Percentiles rank a stretch among this genome's conserved stretches.
phyloP scores from a whole-genome alignment of 2,113 vertebrate species.

The Chaetura pelagica region DNA sequence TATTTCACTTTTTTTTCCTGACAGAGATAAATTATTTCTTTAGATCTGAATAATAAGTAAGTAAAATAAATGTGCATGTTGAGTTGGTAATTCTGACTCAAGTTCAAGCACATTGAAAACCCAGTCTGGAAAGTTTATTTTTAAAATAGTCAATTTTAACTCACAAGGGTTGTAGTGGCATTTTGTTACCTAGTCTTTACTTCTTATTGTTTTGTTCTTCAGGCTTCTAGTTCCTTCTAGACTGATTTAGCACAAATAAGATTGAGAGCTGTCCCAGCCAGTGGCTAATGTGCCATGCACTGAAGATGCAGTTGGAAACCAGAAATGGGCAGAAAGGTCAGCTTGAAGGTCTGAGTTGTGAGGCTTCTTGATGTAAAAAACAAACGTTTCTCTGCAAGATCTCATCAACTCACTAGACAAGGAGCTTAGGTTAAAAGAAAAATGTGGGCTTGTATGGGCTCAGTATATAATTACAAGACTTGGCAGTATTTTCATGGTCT shows the following conservation, averaged over 20 bases:
- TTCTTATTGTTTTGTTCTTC: background rate
- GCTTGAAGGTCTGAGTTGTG: background rate
- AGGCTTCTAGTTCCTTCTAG: background rate
- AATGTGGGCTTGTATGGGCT: background rate
- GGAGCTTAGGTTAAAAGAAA: background rate
- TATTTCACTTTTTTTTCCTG: background rate
- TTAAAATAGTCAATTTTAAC: background rate
- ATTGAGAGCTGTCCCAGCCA: background rate
- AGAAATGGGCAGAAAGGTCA: background rate
- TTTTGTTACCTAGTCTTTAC: background rate
- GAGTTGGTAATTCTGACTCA: conserved; percentile 17
- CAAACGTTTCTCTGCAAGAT: background rate
- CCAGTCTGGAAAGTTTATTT: background rate
- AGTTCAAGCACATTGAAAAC: background rate
- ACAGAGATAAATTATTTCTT: conserved; percentile 39
- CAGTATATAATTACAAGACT: background rate
- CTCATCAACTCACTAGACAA: background rate
- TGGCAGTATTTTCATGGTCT: background rate
- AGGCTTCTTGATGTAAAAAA: background rate
- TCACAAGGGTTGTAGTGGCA: background rate
- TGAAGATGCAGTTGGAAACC: background rate
- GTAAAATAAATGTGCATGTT: conserved; percentile 16
- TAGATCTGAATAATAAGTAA: conserved; percentile 42
- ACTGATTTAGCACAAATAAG: background rate
- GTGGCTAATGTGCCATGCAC: background rate